Evolutionary conservation across 92 coral and sea anemone species (phyloP).

Genomic region (Pocillopora grandis): DNA sequence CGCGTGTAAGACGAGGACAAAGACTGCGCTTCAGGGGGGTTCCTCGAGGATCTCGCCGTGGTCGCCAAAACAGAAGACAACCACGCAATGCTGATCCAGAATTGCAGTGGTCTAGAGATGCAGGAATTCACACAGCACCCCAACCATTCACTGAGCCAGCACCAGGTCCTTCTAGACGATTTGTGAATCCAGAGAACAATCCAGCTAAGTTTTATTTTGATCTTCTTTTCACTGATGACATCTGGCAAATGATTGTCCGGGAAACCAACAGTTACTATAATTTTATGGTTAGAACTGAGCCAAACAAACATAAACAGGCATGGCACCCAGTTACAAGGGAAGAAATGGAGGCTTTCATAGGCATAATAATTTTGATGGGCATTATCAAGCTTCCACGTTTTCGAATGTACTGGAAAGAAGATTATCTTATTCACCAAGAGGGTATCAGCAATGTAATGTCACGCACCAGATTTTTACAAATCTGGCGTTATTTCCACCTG

Average conservation of each 20-base stretch:
- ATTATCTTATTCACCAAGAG: slow-evolving; percentile 19
- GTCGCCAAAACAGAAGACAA: background rate
- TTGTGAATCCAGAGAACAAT: slow-evolving; percentile 11
- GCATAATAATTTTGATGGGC: slow-evolving; percentile 43
- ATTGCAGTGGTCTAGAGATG: slow-evolving; percentile 24
- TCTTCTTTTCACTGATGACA: slow-evolving; percentile 32
- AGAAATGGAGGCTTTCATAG: slow-evolving; percentile 39
- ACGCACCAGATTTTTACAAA: slow-evolving; percentile 37
- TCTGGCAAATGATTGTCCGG: slow-evolving; percentile 35
- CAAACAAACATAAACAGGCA: slow-evolving; percentile 31
- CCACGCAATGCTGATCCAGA: slow-evolving; percentile 22
- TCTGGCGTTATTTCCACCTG: slow-evolving; percentile 44
- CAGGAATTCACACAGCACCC: slow-evolving; percentile 1
- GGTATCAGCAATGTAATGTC: slow-evolving; percentile 28
- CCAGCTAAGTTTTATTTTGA: slow-evolving; percentile 33
- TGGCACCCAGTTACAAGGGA: slow-evolving; percentile 42
- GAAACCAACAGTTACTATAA: too few species aligned
- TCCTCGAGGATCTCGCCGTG: background rate
- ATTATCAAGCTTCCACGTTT: slow-evolving; percentile 30
- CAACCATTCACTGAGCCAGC: slow-evolving; percentile 17
- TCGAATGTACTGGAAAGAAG: slow-evolving; percentile 40
- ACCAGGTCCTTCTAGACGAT: slow-evolving; percentile 50
- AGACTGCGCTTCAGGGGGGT: background rate
- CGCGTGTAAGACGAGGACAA: background rate
- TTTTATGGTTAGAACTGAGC: slow-evolving; percentile 6